A percentile compares a stretch with the other conserved stretches of the same genome.
These are phyloP conservation scores for Acanthacorydalis orientalis DNA, from an alignment of 2,888 invertebrate genomes.

Conservation along the genomic window DNA sequence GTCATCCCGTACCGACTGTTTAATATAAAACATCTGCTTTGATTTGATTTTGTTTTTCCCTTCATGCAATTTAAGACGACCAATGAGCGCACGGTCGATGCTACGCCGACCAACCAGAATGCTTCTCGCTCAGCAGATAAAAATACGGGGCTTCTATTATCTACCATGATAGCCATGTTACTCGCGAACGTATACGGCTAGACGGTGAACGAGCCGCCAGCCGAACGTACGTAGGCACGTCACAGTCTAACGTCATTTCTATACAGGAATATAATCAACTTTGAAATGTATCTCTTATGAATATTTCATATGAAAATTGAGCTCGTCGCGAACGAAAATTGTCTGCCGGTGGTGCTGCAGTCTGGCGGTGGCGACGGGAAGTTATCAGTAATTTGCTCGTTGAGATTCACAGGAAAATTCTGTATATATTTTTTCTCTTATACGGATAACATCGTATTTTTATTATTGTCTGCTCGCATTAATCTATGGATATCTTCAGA, in stretches of 20 bases:
- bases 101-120: constrained; percentile 3
- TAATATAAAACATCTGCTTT: constrained; percentile 3
- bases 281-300: constrained; percentile 8
- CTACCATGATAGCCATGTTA: constrained; percentile 7
- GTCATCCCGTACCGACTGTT: too few species aligned
- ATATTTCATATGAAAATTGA: constrained; percentile 7
- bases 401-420: not conserved
- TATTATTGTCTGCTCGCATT: too few species aligned
- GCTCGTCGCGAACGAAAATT: not conserved
- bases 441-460: too few species aligned
- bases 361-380: not conserved
- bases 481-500: too few species aligned
- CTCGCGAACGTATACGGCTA: not conserved
- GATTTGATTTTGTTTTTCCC: constrained; percentile 7
- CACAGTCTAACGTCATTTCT: constrained; percentile 2
- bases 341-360: not conserved
- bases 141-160: constrained; percentile 7
- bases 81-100: constrained; percentile 4
- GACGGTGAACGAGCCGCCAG: not conserved
- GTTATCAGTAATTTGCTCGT: not conserved
- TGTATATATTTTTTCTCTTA: not conserved
- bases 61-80: constrained; percentile 6
- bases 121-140: constrained; percentile 3
- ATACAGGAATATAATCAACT: constrained; percentile 6
- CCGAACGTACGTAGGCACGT: not conserved